Percentiles rank a stretch among this genome's conserved stretches.
Evolutionary conservation across 2,888 invertebrate genomes (phyloP).

Genomic region (Melanostoma scalare): DNA sequence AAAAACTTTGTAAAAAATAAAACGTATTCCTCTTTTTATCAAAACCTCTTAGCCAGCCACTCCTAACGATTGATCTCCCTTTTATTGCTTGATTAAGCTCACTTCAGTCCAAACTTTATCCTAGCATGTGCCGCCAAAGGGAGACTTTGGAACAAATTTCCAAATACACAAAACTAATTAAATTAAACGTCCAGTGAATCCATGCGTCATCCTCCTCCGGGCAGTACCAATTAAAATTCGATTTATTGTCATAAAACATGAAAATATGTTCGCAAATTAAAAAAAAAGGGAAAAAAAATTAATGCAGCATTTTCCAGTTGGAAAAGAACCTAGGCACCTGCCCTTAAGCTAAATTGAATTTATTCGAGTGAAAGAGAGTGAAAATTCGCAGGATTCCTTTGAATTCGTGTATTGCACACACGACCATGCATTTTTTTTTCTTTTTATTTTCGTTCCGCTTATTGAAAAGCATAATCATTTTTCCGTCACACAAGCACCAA

Average conservation of each 20-base stretch:
- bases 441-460: slow-evolving; percentile 15
- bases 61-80: background rate
- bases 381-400: slow-evolving; percentile 53
- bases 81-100: background rate
- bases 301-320: slow-evolving; percentile 9
- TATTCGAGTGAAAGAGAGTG: slow-evolving; percentile 28
- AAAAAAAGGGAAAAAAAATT: slow-evolving; percentile 13
- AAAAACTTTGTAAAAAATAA: background rate
- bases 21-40: background rate
- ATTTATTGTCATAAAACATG: slow-evolving; percentile 47
- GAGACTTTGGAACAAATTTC: background rate
- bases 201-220: slow-evolving; percentile 23
- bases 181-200: slow-evolving; percentile 34
- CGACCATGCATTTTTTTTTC: slow-evolving; percentile 12
- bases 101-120: background rate
- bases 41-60: too few species aligned
- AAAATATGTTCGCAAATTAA: slow-evolving; percentile 5
- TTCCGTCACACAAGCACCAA: slow-evolving; percentile 5
- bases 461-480: slow-evolving; percentile 50
- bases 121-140: too few species aligned
- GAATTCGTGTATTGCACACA: slow-evolving; percentile 50
- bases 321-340: slow-evolving; percentile 52
- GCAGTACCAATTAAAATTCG: slow-evolving; percentile 67
- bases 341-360: slow-evolving; percentile 66
- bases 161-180: slow-evolving; percentile 31